Evolutionary conservation across 2,888 invertebrate genomes (phyloP), one percentile per base, ranked within the genome.

Genomic region (Coenonympha arcania): DNA sequence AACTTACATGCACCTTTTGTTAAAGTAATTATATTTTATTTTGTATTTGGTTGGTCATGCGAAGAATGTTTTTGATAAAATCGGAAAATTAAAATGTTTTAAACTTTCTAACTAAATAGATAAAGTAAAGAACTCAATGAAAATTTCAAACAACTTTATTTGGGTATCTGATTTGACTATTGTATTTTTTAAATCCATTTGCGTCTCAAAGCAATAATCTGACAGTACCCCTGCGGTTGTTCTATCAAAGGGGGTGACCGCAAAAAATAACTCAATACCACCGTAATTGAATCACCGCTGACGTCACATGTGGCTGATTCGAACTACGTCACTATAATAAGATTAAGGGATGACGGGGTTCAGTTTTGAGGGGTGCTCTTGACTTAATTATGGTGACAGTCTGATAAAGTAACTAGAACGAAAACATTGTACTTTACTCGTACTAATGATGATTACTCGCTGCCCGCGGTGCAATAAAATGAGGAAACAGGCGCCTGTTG

Each of bases 251-350:
- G 43, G 30, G 43, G 6, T 44, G 43, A 24, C 41, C 41, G 41
- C 66, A 68, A 70, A 71, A 33, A 65, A 71, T 81, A 78, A 84
- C 76, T 76, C 64, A 69, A 80, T 81, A 73, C 79, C 65, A 69
- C n/a, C 63, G 68, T 74, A 68, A 82, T 77, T 72, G 61, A 65
- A 76, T 78, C 78, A 68, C 64, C 71, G 76, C 69, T 79, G 76
- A 79, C 69, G 73, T 75, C 72, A 73, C 61, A 49, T 55, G 33
- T 57, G 54, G 58, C 46, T 40, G 51, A 53, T 52, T 56, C 49
- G 48, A 55, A 61, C 59, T 54, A 53, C 53, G 55, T 49, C 55
- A 53, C 57, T 48, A 50, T 51, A 51, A 57, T 56, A 53, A 52
- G 58, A 57, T 61, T 56, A 60, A 42, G 44, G 53, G 39, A 51